phyloP scores from a whole-genome alignment of 2,113 vertebrate species.

The Anarhynchus alexandrinus region DNA sequence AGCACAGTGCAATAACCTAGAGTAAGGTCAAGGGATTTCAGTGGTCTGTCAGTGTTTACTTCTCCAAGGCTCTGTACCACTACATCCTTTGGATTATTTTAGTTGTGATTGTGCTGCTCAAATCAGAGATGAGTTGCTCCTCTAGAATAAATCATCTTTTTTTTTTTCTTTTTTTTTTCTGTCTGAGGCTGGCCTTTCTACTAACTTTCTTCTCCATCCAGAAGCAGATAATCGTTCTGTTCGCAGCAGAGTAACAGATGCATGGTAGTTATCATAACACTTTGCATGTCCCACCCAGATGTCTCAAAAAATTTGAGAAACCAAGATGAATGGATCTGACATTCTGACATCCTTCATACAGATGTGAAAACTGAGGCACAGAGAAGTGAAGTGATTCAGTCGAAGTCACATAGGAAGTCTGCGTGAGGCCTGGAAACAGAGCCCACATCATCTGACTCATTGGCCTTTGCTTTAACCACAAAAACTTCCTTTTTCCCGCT shows the following conservation, averaged over 20 bases:
- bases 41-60: constrained; percentile 26
- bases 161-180: not conserved
- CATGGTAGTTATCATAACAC: constrained; percentile 38
- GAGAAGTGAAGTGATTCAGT: constrained; percentile 23
- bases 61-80: constrained; percentile 3
- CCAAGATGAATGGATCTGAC: constrained; percentile 56
- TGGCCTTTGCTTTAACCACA: constrained; percentile 65
- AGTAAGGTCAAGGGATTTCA: constrained; percentile 54
- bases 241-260: constrained; percentile 54
- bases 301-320: constrained; percentile 41
- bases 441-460: constrained; percentile 61
- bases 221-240: constrained; percentile 49
- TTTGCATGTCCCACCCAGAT: constrained; percentile 62
- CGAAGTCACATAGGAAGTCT: constrained; percentile 22
- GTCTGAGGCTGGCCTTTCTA: not conserved
- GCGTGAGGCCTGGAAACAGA: constrained; percentile 56
- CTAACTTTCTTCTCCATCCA: not conserved
- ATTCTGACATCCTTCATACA: constrained; percentile 47
- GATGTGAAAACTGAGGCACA: constrained; percentile 50
- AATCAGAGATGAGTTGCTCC: not conserved
- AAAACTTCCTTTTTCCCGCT: constrained; percentile 56
- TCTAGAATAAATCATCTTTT: not conserved
- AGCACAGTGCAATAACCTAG: constrained; percentile 42
- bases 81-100: constrained; percentile 36
- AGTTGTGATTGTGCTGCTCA: not conserved